Percentiles rank a stretch among this genome's conserved stretches.
Evolutionary conservation across 92 coral and sea anemone species (phyloP).

Genomic region (Blastomussa wellsi): DNA sequence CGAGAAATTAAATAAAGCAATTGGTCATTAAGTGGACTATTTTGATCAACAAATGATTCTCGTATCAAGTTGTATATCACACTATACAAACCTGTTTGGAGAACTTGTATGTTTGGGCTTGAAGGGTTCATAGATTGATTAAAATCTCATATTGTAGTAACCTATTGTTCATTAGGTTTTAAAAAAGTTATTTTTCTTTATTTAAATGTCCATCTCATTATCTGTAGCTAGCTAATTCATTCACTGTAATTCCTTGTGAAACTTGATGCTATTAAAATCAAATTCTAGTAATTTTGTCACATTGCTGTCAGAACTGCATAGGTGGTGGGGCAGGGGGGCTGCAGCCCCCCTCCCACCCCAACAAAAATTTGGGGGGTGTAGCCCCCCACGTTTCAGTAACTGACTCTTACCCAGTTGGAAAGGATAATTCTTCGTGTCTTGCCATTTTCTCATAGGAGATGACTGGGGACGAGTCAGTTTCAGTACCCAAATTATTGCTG

Average conservation of each 20-base stretch:
- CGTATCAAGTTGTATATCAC: neutral
- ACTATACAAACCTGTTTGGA: neutral
- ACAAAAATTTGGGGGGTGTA: no score
- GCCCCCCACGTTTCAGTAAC: no score
- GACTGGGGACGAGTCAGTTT: no score
- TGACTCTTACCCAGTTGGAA: no score
- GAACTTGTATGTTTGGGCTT: neutral
- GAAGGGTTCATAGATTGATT: neutral
- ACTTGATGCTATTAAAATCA: neutral
- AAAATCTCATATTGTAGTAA: neutral
- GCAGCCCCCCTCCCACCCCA: no score
- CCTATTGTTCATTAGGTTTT: neutral
- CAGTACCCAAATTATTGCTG: no score
- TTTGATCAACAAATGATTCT: neutral
- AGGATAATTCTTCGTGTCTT: no score
- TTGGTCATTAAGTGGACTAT: neutral
- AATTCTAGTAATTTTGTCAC: neutral
- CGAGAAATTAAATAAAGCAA: neutral
- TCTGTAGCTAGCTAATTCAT: neutral
- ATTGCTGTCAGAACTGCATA: neutral
- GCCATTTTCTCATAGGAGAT: no score
- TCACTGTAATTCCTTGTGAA: neutral
- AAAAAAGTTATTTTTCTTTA: neutral
- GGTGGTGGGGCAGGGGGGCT: no score
- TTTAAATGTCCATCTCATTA: neutral